phyloP scores from a whole-genome alignment of 2,888 invertebrate genomes.

The Chymomyza fuscimana region DNA sequence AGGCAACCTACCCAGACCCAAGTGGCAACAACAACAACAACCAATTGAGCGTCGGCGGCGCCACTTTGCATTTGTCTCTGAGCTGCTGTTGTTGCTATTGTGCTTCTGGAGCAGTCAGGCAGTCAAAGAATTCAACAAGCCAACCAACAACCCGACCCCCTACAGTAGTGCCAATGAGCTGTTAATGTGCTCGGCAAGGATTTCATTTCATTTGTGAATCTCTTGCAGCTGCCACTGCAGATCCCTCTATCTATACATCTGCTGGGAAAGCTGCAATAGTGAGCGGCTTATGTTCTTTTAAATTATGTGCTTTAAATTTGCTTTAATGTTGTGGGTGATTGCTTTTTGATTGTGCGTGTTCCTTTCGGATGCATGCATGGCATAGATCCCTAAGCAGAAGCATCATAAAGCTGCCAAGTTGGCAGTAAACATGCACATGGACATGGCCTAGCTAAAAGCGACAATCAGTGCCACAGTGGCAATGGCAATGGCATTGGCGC shows the following conservation, averaged over 20 bases:
- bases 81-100: constrained; percentile 3
- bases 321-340: constrained; percentile 74
- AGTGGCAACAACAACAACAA: constrained; percentile 9
- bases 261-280: not conserved
- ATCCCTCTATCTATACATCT: not conserved
- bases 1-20: constrained; percentile 22
- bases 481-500: not conserved
- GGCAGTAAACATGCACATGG: not conserved
- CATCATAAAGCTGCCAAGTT: not conserved
- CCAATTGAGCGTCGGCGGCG: constrained; percentile 50
- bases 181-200: constrained; percentile 75
- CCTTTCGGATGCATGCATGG: not conserved
- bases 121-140: not conserved
- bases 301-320: constrained; percentile 58
- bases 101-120: constrained; percentile 29
- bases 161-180: constrained; percentile 77
- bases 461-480: not conserved
- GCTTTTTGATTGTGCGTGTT: constrained; percentile 64
- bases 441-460: not conserved
- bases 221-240: not conserved
- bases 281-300: constrained; percentile 10
- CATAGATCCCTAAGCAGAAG: not conserved
- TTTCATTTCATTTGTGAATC: constrained; percentile 65
- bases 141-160: constrained; percentile 62
- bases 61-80: constrained; percentile 49